Evolutionary conservation across 2,888 invertebrate genomes (phyloP), one percentile per base, ranked within the genome.

Genomic region (Rhagonycha fulva): DNA sequence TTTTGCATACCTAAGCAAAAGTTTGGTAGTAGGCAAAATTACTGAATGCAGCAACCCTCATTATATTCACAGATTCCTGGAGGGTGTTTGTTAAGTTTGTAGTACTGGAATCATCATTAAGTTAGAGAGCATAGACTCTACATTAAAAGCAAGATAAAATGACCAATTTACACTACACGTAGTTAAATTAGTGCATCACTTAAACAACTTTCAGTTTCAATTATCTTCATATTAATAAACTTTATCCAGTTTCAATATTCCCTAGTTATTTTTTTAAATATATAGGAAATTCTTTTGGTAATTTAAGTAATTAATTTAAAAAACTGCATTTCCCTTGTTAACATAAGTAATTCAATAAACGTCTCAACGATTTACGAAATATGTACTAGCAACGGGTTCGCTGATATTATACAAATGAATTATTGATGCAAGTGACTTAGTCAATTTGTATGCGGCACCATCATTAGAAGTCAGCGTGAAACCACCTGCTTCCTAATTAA

Each of bases 1-100:
- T 84, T 85, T 83, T 84, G 83, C 84, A 84, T 84, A 81, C 82
- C 83, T 81, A 83, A 83, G 83, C 82, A 83, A 82, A 84, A 84
- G 82, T 83, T 84, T 76, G 80, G 82, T 81, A 82, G 83, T 81
- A 82, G 82, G 83, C 83, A 83, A 84, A 85, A 84, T 84, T 84
- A 84, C 84, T 84, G 84, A 84, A 84, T 84, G 83, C 81, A 83
- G 81, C 63, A 66, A 66, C 83, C 82, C 82, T 84, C 84, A 84
- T 85, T 85, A 84, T n/a, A 19, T 23, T 66, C 63, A 24, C 83
- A 80, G 80, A 84, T 84, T 84, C 84, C 83, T 83, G 79, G 82
- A 82, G 84, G 82, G 83, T 62, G 78, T 82, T 81, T 79, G 72
- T 71, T 70, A 80, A 81, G 81, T 80, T 80, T 80, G 77, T 78